Base-by-base conservation (phyloP, 2,797 vertebrate species). In the Parotocinclus haroldoi region DNA sequence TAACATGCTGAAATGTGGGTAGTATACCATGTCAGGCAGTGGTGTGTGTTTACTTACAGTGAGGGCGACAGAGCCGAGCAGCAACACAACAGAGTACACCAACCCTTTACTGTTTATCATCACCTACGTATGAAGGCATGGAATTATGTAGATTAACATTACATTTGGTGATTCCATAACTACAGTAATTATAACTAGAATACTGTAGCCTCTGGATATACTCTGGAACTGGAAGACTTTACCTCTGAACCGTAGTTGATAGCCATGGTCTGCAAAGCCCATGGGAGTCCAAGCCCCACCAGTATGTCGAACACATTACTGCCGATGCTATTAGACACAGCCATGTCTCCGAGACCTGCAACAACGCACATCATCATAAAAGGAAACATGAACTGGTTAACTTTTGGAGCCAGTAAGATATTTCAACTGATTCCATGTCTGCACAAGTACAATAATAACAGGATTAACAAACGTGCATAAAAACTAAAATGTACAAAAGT, bases 231-330 rank as follows among this genome's bases (percentile, higher is more conserved):
- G 39, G 18, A 39, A 18, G 58, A 19, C 83, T 90, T 76, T 86
- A 95, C 96, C 51, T 74, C 89, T 58, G 96, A 98, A 74, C 96
- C 96, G 0, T 87, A 94, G 81, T 77, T 78, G 55, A 99, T 88
- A 0, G 90, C 93, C 85, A 97, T 96, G 58, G 96, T 99, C 86
- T 98, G 95, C 58, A 99, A 78, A 1, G 94, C 95, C 96, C 96
- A 99, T 0, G 96, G 96, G 58, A 97, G 64, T 0, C 96, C 96
- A 1, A 99, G 92, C 7, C 96, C 96, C 75, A 99, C 96, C 1
- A 98, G 89, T 73, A 99, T 99, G 76, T 99, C 96, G 82, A 99
- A 99, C 54, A 99, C 95, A 1, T 99, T 99, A 79, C 96, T 99
- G 73, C 96, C 96, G 4, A 99, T 92, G 40, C 95, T 96, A 76